Evolutionary conservation across 2,797 vertebrate genomes (phyloP).

Genomic region (Brachymystax lenok): DNA sequence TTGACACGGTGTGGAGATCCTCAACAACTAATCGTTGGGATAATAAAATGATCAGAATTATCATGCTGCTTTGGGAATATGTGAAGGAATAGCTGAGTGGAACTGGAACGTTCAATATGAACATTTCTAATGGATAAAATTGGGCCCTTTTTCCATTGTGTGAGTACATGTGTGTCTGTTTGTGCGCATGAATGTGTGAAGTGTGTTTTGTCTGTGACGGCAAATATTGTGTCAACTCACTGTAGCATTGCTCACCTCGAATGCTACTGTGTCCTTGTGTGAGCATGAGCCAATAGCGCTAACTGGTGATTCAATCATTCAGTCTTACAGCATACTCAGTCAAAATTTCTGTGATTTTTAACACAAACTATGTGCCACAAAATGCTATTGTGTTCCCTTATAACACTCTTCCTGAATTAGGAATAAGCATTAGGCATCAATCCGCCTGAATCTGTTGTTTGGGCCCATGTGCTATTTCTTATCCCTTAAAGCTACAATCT

Average conservation of each 20-base stretch:
- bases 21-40: no score
- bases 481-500: neutral
- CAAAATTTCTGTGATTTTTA: conserved; percentile 15
- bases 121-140: neutral
- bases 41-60: no score
- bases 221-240: neutral
- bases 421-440: conserved; percentile 9
- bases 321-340: conserved; percentile 11
- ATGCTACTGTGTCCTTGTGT: neutral
- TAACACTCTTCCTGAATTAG: conserved; percentile 17
- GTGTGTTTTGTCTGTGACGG: neutral
- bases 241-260: neutral
- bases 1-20: no score
- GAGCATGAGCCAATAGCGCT: neutral
- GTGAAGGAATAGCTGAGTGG: neutral
- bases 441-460: neutral
- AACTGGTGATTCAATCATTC: conserved; percentile 28
- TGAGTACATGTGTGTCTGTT: neutral
- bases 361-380: conserved; percentile 5
- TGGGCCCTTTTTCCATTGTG: neutral
- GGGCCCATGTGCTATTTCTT: conserved; percentile 8
- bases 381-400: neutral
- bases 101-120: neutral
- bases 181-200: neutral
- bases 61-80: neutral